Base-by-base conservation (phyloP, 2,888 invertebrate species). In the Andrena trimmerana region DNA sequence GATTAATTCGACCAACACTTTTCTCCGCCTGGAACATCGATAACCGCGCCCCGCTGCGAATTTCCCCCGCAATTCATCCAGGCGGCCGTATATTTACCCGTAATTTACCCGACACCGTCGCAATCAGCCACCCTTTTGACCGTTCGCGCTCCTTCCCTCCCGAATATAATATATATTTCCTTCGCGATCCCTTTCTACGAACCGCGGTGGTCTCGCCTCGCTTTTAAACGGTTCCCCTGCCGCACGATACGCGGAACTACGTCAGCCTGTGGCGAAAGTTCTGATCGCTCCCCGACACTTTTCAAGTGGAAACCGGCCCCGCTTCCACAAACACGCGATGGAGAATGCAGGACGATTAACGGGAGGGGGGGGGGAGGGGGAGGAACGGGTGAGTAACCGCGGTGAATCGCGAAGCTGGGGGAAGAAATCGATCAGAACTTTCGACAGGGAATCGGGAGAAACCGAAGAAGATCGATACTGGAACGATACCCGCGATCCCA, bases 71-170 rank as follows among this genome's bases (percentile, higher is more conserved):
- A 27, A 63, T 52, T 72, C 52, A 33, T 60, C 60, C 70, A 13
- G 24, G 4, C 29, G 29, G 20, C 13, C 65, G 65, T 73, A 36
- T 29, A 54, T 65, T 65, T 65, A 65, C 57, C 65, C 29, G 66
- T 66, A 48, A 66, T 74, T 24, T n/a, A 50, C 31, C 16, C 65
- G 63, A 8, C 52, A 27, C 31, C 31, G 29, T 59, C 42, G 67
- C 57, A 29, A 74, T 74, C 57, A 48, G 42, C 36, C 36, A 48
- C 67, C 24, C 42, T 66, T 66, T 73, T 24, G 42, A 66, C 42
- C 74, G 59, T 24, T 1, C 33, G 20, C n/a, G 8, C 66, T 6
- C 52, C 3, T 13, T 10, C 67, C n/a, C 50, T 7, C 31, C 2
- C 20, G 1, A 6, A 13, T 4, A 7, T 6, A 29, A 6, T 20